Evolutionary conservation across 2,113 vertebrate species (phyloP), one percentile per base, ranked within the genome.

Genomic region (Arvicanthis niloticus): DNA sequence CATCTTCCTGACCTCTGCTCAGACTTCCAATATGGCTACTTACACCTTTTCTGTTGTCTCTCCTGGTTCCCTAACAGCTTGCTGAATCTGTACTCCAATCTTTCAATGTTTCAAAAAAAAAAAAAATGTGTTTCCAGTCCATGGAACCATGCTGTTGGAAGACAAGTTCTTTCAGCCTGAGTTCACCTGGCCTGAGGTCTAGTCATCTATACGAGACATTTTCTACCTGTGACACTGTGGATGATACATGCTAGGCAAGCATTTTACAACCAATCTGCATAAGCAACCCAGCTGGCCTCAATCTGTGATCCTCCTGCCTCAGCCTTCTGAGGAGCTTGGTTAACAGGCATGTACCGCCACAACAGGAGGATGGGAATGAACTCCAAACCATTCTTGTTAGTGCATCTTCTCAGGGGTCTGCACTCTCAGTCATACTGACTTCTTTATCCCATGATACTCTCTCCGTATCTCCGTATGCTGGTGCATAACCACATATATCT

Each of bases 41-140:
- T 75, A 48, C 17, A 21, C 73, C 70, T 62, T 84, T 12, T 42
- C 56, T 42, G 81, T 56, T 60, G 37, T 60, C n/a, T 84, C 58
- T 65, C n/a, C 29, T 58, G 29, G 1, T 17, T 62, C 42, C 78
- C 67, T 6, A 40, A 56, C 37, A 68, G 31, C 34, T 72, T 84
- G 60, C 29, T 21, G 42, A 81, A 5, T 73, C 91, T 68, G 22
- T 37, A 95, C 31, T 4, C 11, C 24, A 29, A 77, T 82, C 60
- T 80, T 95, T 42, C 68, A 40, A 87, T 87, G 94, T 62, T 62
- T 10, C 58, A 86, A 88, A 56, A 81, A 85, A 65, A 86, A 88
- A 56, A 81, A 85, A 67, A 37, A 34, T 62, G 42, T 81, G n/a
- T 81, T 85, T 94, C 56, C 58, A 48, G 48, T 45, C n/a, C 80